phyloP scores from a whole-genome alignment of 1,140 invertebrate species.

The Polypedilum pembai region DNA sequence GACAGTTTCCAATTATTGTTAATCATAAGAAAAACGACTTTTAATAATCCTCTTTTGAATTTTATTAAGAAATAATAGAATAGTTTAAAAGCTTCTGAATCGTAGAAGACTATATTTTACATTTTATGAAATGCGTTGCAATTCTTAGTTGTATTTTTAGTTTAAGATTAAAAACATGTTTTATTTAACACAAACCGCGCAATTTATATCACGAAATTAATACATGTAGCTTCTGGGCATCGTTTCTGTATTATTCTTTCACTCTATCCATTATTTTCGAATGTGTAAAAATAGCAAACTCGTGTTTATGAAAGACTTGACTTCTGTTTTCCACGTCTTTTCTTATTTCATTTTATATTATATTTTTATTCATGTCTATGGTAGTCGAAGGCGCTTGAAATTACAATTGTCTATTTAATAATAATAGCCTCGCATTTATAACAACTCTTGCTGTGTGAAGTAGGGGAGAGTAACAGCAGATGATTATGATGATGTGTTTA shows the following conservation, averaged over 20 bases:
- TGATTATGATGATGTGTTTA: conserved; percentile 14
- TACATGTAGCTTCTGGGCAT: conserved; percentile 4
- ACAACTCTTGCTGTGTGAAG: neutral
- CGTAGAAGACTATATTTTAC: no score
- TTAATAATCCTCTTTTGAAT: neutral
- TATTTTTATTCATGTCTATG: neutral
- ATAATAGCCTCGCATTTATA: neutral
- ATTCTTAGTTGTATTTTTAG: no score
- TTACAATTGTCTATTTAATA: conserved; percentile 19
- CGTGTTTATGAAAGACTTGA: conserved; percentile 1
- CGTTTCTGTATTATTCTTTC: no score
- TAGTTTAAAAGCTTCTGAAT: no score
- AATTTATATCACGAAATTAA: conserved; percentile 19
- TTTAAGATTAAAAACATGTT: neutral
- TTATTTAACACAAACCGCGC: neutral
- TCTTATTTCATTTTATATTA: neutral
- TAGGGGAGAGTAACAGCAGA: neutral
- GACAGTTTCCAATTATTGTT: conserved; percentile 3
- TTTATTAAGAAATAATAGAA: no score
- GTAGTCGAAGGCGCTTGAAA: neutral
- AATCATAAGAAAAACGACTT: conserved; percentile 6
- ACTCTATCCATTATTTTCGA: no score
- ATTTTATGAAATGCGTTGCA: no score
- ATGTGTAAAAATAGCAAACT: neutral
- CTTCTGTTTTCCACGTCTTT: neutral